These are phyloP conservation scores for Hylaea fasciaria DNA, from an alignment of 2,888 invertebrate genomes.

Conservation along the genomic window DNA sequence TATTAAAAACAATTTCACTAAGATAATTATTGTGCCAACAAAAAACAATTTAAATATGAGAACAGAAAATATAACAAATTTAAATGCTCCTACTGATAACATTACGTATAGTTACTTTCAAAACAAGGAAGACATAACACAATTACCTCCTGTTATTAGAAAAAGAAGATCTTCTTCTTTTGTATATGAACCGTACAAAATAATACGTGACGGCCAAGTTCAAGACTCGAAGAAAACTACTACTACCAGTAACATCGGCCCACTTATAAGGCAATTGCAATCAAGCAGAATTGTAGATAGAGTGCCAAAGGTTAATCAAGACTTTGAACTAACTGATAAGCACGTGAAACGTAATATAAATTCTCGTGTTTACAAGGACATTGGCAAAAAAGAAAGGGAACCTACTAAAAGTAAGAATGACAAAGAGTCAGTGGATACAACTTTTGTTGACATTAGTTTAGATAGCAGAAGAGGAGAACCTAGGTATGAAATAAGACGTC, in stretches of 20 bases:
- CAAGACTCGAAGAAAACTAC: conserved; percentile 75
- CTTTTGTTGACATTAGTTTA: conserved; percentile 66
- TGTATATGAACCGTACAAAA: conserved; percentile 80
- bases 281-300: conserved; percentile 69
- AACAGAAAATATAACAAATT: conserved; percentile 25
- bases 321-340: conserved; percentile 51
- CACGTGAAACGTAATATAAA: conserved; percentile 58
- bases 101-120: conserved; percentile 47
- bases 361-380: conserved; percentile 67
- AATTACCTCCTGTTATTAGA: conserved; percentile 47
- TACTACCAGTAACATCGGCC: conserved; percentile 70
- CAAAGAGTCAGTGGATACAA: conserved; percentile 45
- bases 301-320: conserved; percentile 57
- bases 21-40: conserved; percentile 13
- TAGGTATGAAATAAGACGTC: conserved; percentile 68
- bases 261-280: conserved; percentile 75
- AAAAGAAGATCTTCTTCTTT: conserved; percentile 68
- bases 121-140: conserved; percentile 55
- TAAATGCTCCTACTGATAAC: conserved; percentile 34
- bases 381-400: conserved; percentile 68
- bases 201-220: conserved; percentile 71
- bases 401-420: conserved; percentile 46
- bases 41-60: conserved; percentile 16
- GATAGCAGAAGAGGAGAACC: conserved; percentile 76
- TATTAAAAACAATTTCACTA: conserved; percentile 54